Evolutionary conservation across 2,888 invertebrate species (phyloP), one percentile per base, ranked within the genome.

Genomic region (Pachycephus smyrnensis): DNA sequence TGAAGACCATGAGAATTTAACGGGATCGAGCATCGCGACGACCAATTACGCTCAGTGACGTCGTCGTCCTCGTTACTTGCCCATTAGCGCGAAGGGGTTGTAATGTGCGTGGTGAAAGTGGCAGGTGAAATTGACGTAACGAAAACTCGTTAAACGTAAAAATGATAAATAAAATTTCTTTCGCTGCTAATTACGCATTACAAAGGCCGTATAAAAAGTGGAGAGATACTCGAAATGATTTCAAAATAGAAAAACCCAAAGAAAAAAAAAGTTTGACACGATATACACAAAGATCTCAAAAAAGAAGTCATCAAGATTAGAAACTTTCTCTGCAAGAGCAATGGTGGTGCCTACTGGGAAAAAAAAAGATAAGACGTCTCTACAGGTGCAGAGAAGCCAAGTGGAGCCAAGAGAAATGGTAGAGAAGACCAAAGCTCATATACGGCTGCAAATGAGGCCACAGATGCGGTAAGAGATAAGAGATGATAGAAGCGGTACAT

Each of bases 361-460:
- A 40, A 23, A 6, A 6, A 36, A 36, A 36, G 36, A 40, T 23
- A 40, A 40, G 15, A 15, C 55, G 33, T 33, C 33, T 33, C 33
- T 15, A 23, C 23, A 55, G 23, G 2, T 55, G 55, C 55, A 55
- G 55, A 55, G 55, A 33, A 71, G 71, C 71, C 15, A 15, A 30
- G 71, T 12, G 31, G 11, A 71, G 31, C 31, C 12, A 71, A 15
- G 71, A 71, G 71, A 71, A 33, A 71, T 23, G 30, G 31, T 23
- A 33, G 12, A 33, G 71, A 33, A 71, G 79, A 81, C 77, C 77
- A 84, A 83, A 81, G 82, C 84, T 85, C 87, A 85, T 88, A 82
- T 86, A 88, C 82, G 88, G 88, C 86, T 88, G 89, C 86, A 89
- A 89, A 89, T 88, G 89, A 89, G 89, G 88, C 86, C 88, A 83